A percentile compares a stretch with the other conserved stretches of the same genome.
phyloP scores from a whole-genome alignment of 2,888 invertebrate genomes.

The Drosophila yooni region DNA sequence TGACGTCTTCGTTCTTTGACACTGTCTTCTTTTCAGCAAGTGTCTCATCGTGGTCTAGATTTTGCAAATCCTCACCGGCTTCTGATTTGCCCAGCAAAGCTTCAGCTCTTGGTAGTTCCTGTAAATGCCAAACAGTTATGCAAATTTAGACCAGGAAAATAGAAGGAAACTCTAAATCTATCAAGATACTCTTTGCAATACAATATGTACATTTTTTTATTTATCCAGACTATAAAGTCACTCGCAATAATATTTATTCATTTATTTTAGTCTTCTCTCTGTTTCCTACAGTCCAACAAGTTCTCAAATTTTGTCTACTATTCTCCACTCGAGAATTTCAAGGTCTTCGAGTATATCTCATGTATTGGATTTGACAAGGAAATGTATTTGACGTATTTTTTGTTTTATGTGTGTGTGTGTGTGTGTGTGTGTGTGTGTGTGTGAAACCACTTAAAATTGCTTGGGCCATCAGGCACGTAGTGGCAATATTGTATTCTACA shows the following conservation, averaged over 20 bases:
- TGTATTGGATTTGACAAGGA: slow-evolving; percentile 42
- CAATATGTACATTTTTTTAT: background rate
- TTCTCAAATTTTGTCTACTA: slow-evolving; percentile 1
- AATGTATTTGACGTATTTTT: slow-evolving; percentile 36
- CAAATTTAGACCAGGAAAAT: background rate
- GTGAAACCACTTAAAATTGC: slow-evolving; percentile 42
- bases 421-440: background rate
- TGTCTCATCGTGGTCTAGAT: slow-evolving; percentile 79
- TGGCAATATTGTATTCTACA: slow-evolving; percentile 26
- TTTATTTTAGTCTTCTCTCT: background rate
- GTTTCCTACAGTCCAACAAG: background rate
- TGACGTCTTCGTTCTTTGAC: slow-evolving; percentile 66
- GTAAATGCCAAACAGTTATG: slow-evolving; percentile 17
- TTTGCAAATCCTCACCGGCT: slow-evolving; percentile 80
- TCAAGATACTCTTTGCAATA: background rate
- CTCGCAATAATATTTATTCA: background rate
- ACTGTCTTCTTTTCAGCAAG: slow-evolving; percentile 67
- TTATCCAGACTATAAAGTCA: background rate
- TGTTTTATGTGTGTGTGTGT: background rate
- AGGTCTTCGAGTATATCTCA: slow-evolving; percentile 9
- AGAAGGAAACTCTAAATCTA: background rate
- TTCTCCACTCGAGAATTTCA: slow-evolving; percentile 3
- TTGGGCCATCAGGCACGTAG: slow-evolving; percentile 54
- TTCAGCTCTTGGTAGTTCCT: slow-evolving; percentile 85
- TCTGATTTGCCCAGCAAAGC: slow-evolving; percentile 85